Conservation (phyloP, 1,140 invertebrate genomes). For the Caerostris darwini region DNA sequence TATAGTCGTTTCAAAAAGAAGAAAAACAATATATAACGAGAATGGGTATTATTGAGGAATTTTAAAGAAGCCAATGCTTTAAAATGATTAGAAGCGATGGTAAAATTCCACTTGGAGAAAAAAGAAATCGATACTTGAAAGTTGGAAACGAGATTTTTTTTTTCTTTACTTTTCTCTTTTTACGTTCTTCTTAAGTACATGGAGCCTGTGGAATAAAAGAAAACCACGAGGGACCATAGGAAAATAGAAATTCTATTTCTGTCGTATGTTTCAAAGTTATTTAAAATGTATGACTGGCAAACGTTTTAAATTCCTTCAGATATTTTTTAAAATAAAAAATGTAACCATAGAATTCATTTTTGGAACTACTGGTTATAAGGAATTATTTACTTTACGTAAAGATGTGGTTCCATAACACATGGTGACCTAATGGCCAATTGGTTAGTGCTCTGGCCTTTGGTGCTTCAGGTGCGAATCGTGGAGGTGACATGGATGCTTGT, state of each 20-base stretch:
- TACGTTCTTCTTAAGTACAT: constrained; percentile 41
- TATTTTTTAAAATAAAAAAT: no score
- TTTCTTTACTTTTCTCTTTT: not conserved
- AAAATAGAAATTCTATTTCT: not conserved
- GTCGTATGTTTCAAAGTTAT: no score
- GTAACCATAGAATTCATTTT: no score
- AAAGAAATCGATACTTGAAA: constrained; percentile 43
- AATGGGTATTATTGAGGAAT: not conserved
- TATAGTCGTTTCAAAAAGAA: not conserved
- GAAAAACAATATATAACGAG: not conserved
- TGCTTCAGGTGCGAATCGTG: no score
- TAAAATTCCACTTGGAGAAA: constrained; percentile 23
- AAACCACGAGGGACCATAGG: constrained; percentile 19
- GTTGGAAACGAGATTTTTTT: constrained; percentile 29
- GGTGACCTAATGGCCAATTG: no score
- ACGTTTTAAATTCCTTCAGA: no score
- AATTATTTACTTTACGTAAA: no score
- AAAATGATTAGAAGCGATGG: constrained; percentile 38
- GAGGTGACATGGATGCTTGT: no score
- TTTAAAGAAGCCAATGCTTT: constrained; percentile 31
- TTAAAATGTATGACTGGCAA: no score
- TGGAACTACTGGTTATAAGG: no score
- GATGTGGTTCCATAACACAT: no score
- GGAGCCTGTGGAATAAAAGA: not conserved
- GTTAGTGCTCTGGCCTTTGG: no score